Base-by-base conservation (phyloP, 2,888 invertebrate species). In the Neria commutata region DNA sequence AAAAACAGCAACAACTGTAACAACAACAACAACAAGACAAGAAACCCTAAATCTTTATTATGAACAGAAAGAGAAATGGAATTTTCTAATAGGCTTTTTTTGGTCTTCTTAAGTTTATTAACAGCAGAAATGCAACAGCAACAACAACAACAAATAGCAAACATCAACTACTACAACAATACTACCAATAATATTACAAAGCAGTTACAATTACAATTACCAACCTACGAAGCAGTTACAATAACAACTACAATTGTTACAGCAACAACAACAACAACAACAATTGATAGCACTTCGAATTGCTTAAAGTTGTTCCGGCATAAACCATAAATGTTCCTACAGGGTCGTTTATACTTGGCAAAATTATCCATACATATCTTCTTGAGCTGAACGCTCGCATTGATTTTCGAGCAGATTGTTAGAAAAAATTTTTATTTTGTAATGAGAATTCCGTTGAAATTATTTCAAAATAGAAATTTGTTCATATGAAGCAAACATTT, bases 81-180 rank as follows among this genome's bases (percentile, higher is more conserved):
- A 29, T 29, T 29, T 29, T 19, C 24, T 46, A 45, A 57, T 42
- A 55, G 51, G 37, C 59, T 50, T 65, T 57, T 53, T 54, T 61
- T n/a, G n/a, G n/a, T n/a, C n/a, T n/a, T n/a, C n/a, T n/a, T 17
- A 46, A 59, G 45, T 37, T 17, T 45, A 24, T 48, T 45, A 56
- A 55, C 29, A 26, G 54, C 16, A 45, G 42, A 37, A 48, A 53
- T 56, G 61, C 54, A 67, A 65, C 16, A 62, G 64, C 40, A 50
- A 40, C 61, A 63, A 52, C 23, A 58, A 55, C 50, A 42, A 54
- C 45, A 33, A 55, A 58, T 33, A 61, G 58, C 56, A 67, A 63
- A 67, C 58, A 65, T 61, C 55, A 64, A 64, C 64, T 61, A 65
- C 57, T 37, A 63, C 49, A 55, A 64, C 49, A 60, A 59, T 46